Evolutionary conservation across 2,888 invertebrate genomes (phyloP).

Genomic region (Hyppa rectilinea): DNA sequence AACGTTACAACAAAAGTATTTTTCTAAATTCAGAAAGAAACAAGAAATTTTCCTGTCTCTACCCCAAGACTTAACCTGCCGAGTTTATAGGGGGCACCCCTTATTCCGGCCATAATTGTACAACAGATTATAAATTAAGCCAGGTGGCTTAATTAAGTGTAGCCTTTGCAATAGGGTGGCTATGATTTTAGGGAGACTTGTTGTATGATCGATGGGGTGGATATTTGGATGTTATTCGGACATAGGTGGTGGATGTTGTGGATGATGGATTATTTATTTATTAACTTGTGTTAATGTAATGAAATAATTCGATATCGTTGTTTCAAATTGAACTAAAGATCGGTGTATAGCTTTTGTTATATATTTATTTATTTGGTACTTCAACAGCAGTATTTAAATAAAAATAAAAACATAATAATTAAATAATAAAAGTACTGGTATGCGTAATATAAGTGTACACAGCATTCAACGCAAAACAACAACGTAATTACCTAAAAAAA

Average conservation of each 20-base stretch:
- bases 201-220: constrained; percentile 29
- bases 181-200: constrained; percentile 34
- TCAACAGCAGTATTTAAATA: too few relatives aligned
- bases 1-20: constrained; percentile 21
- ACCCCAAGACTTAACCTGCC: constrained; percentile 27
- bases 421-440: too few relatives aligned
- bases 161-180: constrained; percentile 55
- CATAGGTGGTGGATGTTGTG: background rate
- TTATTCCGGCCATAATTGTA: constrained; percentile 61
- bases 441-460: too few relatives aligned
- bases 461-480: too few relatives aligned
- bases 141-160: constrained; percentile 70
- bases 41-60: constrained; percentile 7
- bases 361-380: too few relatives aligned
- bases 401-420: too few relatives aligned
- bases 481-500: too few relatives aligned
- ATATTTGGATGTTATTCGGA: constrained; percentile 10
- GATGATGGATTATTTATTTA: background rate
- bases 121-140: constrained; percentile 69
- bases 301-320: background rate
- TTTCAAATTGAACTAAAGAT: background rate
- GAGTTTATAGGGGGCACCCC: constrained; percentile 50
- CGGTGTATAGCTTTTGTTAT: background rate
- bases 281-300: background rate
- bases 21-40: constrained; percentile 5